These are phyloP conservation scores for Dermatemys mawii DNA, from an alignment of 2,113 vertebrate species.

Conservation along the genomic window DNA sequence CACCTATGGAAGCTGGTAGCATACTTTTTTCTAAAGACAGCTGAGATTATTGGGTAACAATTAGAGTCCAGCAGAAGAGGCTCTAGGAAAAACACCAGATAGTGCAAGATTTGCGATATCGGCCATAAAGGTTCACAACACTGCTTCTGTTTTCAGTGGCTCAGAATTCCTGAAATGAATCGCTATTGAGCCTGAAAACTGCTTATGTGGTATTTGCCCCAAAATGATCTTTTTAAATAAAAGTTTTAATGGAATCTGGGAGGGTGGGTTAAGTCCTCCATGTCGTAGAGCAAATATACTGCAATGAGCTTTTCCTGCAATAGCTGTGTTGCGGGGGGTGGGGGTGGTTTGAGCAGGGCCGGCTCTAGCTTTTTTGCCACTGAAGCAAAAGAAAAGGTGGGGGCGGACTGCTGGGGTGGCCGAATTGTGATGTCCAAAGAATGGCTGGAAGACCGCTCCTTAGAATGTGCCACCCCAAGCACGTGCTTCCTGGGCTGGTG, in stretches of 20 bases:
- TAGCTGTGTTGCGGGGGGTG: not conserved
- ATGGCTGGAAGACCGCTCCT: too few species aligned
- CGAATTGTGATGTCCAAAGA: too few species aligned
- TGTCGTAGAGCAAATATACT: not conserved
- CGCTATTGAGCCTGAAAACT: not conserved
- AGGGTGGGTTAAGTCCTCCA: not conserved
- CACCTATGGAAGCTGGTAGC: not conserved
- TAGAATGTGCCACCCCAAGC: too few species aligned
- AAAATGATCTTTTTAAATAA: not conserved
- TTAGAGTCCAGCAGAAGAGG: not conserved
- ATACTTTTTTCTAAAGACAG: not conserved
- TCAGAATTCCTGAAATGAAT: not conserved
- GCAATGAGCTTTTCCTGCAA: not conserved
- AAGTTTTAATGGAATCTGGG: not conserved
- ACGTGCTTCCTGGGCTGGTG: too few species aligned
- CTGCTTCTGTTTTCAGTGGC: not conserved
- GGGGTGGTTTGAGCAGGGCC: not conserved
- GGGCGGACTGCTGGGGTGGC: too few species aligned
- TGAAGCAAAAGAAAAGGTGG: too few species aligned
- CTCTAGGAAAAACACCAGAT: not conserved
- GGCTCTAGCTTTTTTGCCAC: too few species aligned
- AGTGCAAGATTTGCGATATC: not conserved
- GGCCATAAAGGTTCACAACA: not conserved
- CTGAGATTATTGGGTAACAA: not conserved
- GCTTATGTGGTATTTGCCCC: not conserved